phyloP scores from a whole-genome alignment of 2,113 vertebrate species.

The Nesoenas mayeri region DNA sequence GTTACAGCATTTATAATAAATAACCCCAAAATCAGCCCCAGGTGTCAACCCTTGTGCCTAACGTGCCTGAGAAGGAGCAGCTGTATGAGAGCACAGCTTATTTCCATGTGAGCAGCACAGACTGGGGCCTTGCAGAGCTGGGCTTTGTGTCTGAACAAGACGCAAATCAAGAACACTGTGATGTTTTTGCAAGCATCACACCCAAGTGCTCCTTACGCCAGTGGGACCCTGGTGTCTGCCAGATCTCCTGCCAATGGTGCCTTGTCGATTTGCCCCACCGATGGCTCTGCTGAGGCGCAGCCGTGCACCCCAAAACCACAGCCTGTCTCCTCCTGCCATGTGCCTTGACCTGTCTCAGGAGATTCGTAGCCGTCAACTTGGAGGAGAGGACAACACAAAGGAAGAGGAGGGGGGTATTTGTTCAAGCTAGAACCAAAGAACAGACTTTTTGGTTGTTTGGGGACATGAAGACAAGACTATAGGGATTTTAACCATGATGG shows the following conservation, averaged over 20 bases:
- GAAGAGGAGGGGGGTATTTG: neutral
- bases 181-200: neutral
- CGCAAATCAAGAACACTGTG: rapidly evolving
- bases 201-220: neutral
- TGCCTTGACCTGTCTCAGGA: conserved; percentile 14
- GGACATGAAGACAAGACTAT: neutral
- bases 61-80: neutral
- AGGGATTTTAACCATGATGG: neutral
- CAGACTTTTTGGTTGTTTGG: neutral
- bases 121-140: neutral
- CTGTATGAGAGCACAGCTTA: neutral
- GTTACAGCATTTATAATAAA: neutral
- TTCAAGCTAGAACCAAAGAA: neutral
- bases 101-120: neutral
- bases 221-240: neutral
- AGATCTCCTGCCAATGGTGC: neutral
- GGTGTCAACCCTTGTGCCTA: neutral
- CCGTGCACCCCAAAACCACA: neutral
- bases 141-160: neutral
- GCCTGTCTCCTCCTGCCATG: rapidly evolving
- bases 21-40: neutral
- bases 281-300: neutral
- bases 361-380: neutral
- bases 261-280: neutral
- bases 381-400: neutral